These are phyloP conservation scores for Bothrops jararaca DNA, from an alignment of 2,113 vertebrate genomes.

Conservation along the genomic window DNA sequence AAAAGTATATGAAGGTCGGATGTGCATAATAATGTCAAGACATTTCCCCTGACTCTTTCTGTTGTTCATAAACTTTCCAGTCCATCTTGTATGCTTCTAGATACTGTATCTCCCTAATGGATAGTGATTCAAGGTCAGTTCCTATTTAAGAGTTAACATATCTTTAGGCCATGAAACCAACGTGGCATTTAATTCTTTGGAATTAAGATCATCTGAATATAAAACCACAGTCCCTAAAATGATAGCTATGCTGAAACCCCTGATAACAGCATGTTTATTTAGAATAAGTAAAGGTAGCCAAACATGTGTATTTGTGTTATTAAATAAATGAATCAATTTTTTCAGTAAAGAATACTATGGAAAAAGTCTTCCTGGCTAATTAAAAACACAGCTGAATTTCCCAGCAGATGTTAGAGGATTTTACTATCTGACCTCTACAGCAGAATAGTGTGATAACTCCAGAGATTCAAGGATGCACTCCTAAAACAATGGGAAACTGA, in stretches of 20 bases:
- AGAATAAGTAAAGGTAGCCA: conserved; percentile 20
- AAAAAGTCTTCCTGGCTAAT: conserved; percentile 27
- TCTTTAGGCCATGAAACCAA: background rate
- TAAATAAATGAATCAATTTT: conserved; percentile 13
- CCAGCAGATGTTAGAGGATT: conserved; percentile 24
- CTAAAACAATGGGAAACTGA: background rate
- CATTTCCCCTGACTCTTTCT: background rate
- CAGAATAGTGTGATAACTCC: rapidly evolving
- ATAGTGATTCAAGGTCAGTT: background rate
- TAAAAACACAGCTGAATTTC: conserved; percentile 27
- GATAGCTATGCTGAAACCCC: background rate
- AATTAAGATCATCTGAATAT: background rate
- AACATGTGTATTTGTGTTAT: conserved; percentile 21
- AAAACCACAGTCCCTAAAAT: background rate
- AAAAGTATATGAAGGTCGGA: background rate
- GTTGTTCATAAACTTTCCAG: background rate
- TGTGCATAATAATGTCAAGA: rapidly evolving
- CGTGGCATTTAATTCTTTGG: background rate
- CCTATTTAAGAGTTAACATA: background rate
- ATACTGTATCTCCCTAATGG: background rate
- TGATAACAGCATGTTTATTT: background rate
- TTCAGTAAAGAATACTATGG: background rate
- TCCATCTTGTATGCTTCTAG: background rate
- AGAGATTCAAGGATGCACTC: background rate
- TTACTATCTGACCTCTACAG: conserved; percentile 3